These are phyloP conservation scores for Euplexia lucipara DNA, from an alignment of 2,888 invertebrate genomes.

Conservation along the genomic window DNA sequence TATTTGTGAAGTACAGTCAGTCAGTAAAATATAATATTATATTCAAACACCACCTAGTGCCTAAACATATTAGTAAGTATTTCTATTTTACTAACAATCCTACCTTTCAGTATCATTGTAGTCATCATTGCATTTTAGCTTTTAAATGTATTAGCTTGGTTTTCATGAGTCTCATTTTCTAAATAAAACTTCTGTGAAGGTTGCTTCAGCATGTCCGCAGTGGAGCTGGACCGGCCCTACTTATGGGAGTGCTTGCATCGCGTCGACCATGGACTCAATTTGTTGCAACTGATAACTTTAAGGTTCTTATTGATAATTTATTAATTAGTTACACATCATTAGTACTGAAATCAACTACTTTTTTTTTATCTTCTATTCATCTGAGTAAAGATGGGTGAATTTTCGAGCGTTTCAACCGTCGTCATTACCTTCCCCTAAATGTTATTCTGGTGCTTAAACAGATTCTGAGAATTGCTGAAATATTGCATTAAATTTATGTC, in stretches of 20 bases:
- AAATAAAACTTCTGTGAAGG: constrained; percentile 66
- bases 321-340: not conserved
- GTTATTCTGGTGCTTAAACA: too few relatives aligned
- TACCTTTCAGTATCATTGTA: constrained; percentile 1
- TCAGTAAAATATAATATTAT: too few relatives aligned
- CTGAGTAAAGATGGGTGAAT: too few relatives aligned
- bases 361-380: not conserved
- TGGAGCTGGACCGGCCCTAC: constrained; percentile 83
- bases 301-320: constrained; percentile 74
- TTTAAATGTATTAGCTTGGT: not conserved
- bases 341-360: not conserved
- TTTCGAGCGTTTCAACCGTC: too few relatives aligned
- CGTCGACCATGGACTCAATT: constrained; percentile 95
- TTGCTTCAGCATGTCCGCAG: constrained; percentile 85
- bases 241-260: constrained; percentile 84
- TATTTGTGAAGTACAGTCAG: not conserved
- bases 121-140: constrained; percentile 1
- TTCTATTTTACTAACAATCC: constrained; percentile 39
- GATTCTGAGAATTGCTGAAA: too few relatives aligned
- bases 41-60: constrained; percentile 43
- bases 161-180: not conserved
- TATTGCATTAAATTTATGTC: too few relatives aligned
- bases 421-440: too few relatives aligned
- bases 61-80: not conserved
- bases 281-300: constrained; percentile 93